phyloP scores from a whole-genome alignment of 2,797 vertebrate species.

The Allobates femoralis region DNA sequence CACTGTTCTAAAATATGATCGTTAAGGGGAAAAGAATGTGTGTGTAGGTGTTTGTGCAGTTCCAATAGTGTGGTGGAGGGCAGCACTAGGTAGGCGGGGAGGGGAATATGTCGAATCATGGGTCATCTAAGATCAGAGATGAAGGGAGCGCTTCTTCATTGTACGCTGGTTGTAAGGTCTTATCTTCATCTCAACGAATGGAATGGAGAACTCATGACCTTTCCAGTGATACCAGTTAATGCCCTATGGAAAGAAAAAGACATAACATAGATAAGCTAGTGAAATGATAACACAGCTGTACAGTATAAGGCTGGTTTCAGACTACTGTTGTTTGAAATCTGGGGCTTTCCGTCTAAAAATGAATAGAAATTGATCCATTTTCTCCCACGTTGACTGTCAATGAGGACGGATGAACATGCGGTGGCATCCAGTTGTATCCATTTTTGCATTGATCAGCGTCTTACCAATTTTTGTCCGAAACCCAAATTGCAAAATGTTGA shows the following conservation, averaged over 20 bases:
- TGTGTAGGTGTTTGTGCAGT: slow-evolving; percentile 18
- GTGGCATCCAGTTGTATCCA: no score
- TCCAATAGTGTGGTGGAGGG: background rate
- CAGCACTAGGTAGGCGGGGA: slow-evolving; percentile 16
- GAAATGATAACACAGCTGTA: background rate
- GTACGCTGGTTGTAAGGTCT: slow-evolving; percentile 91
- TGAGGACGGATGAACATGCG: no score
- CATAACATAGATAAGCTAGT: background rate
- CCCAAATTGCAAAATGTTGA: no score
- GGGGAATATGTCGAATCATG: slow-evolving; percentile 8
- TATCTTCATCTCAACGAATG: slow-evolving; percentile 99
- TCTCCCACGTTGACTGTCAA: no score
- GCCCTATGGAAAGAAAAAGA: slow-evolving; percentile 78
- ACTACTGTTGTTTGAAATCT: no score
- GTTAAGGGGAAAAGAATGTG: background rate
- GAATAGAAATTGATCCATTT: no score
- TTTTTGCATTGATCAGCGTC: no score
- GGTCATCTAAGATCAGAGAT: slow-evolving; percentile 75
- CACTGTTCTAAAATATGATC: background rate
- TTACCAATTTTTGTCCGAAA: no score
- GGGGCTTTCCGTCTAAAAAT: no score
- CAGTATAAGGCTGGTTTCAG: no score
- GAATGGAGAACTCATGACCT: slow-evolving; percentile 98
- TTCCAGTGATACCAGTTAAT: slow-evolving; percentile 99
- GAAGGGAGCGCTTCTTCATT: slow-evolving; percentile 85